A percentile compares a stretch with the other conserved stretches of the same genome.
Evolutionary conservation across 2,888 invertebrate species (phyloP).

Genomic region (Dasypogon diadema): DNA sequence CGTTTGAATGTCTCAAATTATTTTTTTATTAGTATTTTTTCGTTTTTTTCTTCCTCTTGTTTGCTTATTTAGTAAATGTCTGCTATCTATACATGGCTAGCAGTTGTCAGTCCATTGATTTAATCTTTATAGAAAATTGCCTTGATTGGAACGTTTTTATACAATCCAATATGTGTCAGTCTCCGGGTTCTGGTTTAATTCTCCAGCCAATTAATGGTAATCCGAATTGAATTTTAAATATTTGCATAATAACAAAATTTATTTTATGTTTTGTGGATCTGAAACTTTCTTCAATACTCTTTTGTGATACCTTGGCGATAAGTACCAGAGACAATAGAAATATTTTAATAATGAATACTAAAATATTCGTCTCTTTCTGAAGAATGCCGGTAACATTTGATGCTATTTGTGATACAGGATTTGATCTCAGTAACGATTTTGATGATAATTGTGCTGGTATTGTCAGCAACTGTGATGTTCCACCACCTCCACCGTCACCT

Average conservation of each 20-base stretch:
- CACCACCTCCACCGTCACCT: slow-evolving; percentile 64
- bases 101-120: slow-evolving; percentile 51
- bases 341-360: too few relatives aligned
- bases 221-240: slow-evolving; percentile 47
- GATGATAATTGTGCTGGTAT: background rate
- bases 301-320: too few relatives aligned
- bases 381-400: slow-evolving; percentile 7
- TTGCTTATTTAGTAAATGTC: slow-evolving; percentile 41
- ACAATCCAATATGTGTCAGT: slow-evolving; percentile 69
- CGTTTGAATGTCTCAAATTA: too few relatives aligned
- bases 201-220: slow-evolving; percentile 67
- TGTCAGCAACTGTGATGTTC: background rate
- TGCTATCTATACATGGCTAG: slow-evolving; percentile 50
- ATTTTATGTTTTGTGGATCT: too few relatives aligned
- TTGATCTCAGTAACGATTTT: background rate
- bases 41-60: too few relatives aligned
- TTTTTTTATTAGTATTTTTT: too few relatives aligned
- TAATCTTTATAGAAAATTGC: slow-evolving; percentile 35
- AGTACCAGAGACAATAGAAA: too few relatives aligned
- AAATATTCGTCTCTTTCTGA: slow-evolving; percentile 25
- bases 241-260: slow-evolving; percentile 52
- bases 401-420: background rate
- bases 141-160: slow-evolving; percentile 44
- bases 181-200: slow-evolving; percentile 72
- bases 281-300: too few relatives aligned